Conservation (phyloP, 2,888 invertebrate species). For the Exocentrus adspersus region DNA sequence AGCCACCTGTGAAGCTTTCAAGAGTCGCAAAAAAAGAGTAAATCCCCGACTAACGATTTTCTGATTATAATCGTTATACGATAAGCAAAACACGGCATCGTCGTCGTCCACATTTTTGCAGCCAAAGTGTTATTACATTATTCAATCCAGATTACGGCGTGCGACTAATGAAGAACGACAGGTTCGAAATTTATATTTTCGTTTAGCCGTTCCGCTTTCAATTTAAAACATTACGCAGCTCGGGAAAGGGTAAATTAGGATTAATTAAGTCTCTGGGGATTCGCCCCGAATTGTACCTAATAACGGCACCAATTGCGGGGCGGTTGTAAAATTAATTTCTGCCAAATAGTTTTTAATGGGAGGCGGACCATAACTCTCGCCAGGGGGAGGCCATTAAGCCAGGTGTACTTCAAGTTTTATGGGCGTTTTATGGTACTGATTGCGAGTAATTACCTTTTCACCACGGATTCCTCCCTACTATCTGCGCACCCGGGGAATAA, state of each 20-base stretch:
- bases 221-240: constrained; percentile 22
- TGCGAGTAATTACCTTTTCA: too few relatives aligned
- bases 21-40: not conserved
- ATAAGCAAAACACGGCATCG: not conserved
- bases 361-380: not conserved
- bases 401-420: too few relatives aligned
- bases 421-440: too few relatives aligned
- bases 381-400: not conserved
- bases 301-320: constrained; percentile 8
- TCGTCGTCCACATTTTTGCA: not conserved
- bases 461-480: too few relatives aligned
- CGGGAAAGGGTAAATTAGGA: constrained; percentile 27
- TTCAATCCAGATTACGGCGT: constrained; percentile 20
- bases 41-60: not conserved
- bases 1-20: not conserved
- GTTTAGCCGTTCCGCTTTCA: constrained; percentile 27
- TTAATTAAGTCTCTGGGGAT: constrained; percentile 24
- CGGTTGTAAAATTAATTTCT: constrained; percentile 20
- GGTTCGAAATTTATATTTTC: constrained; percentile 22
- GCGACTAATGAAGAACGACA: constrained; percentile 24
- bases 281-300: constrained; percentile 14
- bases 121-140: constrained; percentile 4
- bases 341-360: constrained; percentile 14
- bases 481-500: too few relatives aligned
- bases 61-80: constrained; percentile 1